phyloP scores from a whole-genome alignment of 2,797 vertebrate species.

The Sebastolobus alascanus region DNA sequence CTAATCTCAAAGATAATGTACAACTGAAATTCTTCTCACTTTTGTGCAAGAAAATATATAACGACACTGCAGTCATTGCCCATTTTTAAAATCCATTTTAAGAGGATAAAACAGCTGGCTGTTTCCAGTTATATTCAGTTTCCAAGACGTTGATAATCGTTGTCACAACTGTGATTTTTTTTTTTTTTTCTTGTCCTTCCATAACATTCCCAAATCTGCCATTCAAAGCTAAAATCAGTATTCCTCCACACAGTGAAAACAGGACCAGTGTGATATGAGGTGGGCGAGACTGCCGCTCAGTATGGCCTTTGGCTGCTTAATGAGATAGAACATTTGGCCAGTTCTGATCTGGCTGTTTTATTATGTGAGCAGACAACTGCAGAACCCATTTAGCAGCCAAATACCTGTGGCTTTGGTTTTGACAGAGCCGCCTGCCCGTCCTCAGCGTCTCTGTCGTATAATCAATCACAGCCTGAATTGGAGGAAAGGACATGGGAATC shows the following conservation, averaged over 20 bases:
- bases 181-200: neutral
- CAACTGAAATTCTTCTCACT: neutral
- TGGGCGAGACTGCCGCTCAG: constrained; percentile 48
- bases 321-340: constrained; percentile 71
- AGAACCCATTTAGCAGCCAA: constrained; percentile 71
- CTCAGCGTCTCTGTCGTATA: constrained; percentile 19
- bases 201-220: neutral
- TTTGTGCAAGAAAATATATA: neutral
- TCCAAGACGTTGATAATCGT: neutral
- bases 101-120: too few relatives aligned
- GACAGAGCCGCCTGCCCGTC: constrained; percentile 51
- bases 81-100: neutral
- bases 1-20: constrained; percentile 7
- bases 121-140: neutral
- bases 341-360: constrained; percentile 68
- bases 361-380: constrained; percentile 69
- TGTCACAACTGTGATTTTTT: neutral
- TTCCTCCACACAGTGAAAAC: constrained; percentile 11
- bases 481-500: constrained; percentile 1
- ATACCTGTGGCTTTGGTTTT: constrained; percentile 70
- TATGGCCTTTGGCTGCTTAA: constrained; percentile 72
- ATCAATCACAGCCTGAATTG: constrained; percentile 57
- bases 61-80: neutral
- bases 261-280: constrained; percentile 32
- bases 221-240: constrained; percentile 14